Base-by-base conservation (phyloP, 2,113 vertebrate species). In the Myotis lucifugus region DNA sequence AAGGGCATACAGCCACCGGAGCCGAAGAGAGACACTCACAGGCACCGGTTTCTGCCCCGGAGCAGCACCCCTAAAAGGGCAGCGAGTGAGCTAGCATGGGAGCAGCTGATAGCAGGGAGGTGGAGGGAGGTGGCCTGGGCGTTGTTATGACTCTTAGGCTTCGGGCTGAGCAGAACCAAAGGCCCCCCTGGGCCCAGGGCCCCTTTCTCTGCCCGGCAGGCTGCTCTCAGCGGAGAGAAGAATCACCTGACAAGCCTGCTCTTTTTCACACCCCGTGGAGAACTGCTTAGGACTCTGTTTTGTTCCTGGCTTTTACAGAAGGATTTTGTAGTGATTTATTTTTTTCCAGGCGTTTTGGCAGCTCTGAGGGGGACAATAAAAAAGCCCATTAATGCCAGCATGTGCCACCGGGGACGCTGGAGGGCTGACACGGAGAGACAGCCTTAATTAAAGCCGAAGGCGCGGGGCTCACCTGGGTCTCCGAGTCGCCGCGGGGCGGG, bases 401-500 rank as follows among this genome's bases (percentile, higher is more conserved):
- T n/a, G 32, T 29, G 50, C 93, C 72, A 48, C 56, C 25, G 29
- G 50, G 56, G 91, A 69, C 0, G 0, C 8, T 3, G 4, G 72
- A 46, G 70, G 17, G 74, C 40, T 72, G n/a, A 42, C 66, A 52
- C 2, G 1, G 19, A 94, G 56, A 87, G 93, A 56, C 18, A 17
- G 1, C 66, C 29, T 8, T 95, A 70, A 86, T 48, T 32, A 91
- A 46, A 85, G 72, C 14, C 74, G 82, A 61, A 34, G 84, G 88
- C 40, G 67, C 64, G 25, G 66, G 15, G 18, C 56, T 77, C 95
- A 94, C 92, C 89, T 96, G 74, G 37, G 73, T 93, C 78, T 96
- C 82, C 8, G 27, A 72, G 79, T 34, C 15, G 64, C 17, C 19
- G 48, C 2, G 6, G 25, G 0, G 40, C 10, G 19, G 87, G 52